Evolutionary conservation across 1,140 invertebrate genomes (phyloP).

Genomic region (Harpegnathos saltator): DNA sequence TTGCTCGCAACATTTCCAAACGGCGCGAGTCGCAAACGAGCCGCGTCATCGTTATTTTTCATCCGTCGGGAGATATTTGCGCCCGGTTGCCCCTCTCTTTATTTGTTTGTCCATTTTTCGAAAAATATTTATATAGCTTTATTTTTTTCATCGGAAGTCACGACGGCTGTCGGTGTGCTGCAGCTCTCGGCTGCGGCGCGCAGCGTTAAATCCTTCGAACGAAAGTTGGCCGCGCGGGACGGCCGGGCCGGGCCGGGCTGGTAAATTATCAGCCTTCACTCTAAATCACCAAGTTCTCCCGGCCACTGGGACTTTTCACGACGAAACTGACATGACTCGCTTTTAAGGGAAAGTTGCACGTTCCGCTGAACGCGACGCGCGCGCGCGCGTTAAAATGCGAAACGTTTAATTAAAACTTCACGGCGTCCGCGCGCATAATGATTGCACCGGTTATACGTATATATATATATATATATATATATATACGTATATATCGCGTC

Average conservation of each 20-base stretch:
- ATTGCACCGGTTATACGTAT: conserved; percentile 16
- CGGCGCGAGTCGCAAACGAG: no score
- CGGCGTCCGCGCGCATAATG: conserved; percentile 20
- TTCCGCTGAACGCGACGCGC: neutral
- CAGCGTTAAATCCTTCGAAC: conserved; percentile 7
- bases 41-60: no score
- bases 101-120: neutral
- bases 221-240: neutral
- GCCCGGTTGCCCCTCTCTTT: neutral
- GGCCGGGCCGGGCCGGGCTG: neutral
- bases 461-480: no score
- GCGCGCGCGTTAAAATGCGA: conserved; percentile 43
- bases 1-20: neutral
- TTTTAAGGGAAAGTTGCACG: conserved; percentile 35
- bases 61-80: neutral
- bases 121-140: neutral
- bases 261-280: conserved; percentile 38
- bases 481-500: neutral
- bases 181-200: no score
- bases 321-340: conserved; percentile 9
- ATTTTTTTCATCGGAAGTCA: conserved; percentile 11
- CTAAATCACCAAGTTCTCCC: conserved; percentile 48
- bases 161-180: neutral
- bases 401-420: conserved; percentile 61
- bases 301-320: conserved; percentile 33